A percentile compares a stretch with the other conserved stretches of the same genome.
Evolutionary conservation across 1,140 invertebrate species (phyloP).

Genomic region (Condylostylus longicornis): DNA sequence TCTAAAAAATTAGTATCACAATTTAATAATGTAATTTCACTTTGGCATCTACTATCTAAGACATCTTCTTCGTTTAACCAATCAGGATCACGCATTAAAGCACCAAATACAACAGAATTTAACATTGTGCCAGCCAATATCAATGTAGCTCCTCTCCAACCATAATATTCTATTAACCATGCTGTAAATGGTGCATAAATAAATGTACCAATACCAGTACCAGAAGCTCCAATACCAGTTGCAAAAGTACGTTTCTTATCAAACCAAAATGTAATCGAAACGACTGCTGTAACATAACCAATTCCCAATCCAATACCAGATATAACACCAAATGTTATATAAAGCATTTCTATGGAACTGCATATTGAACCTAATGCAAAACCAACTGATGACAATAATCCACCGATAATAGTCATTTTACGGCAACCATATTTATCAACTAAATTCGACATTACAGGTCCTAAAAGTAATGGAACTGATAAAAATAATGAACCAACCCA

Average conservation of each 20-base stretch:
- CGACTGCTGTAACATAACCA: slow-evolving; percentile 79
- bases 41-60: slow-evolving; percentile 29
- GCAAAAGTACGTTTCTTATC: slow-evolving; percentile 83
- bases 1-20: slow-evolving; percentile 40
- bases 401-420: slow-evolving; percentile 65
- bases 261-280: slow-evolving; percentile 91
- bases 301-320: slow-evolving; percentile 73
- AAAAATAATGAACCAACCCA: slow-evolving; percentile 81
- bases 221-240: slow-evolving; percentile 80
- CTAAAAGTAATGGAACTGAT: slow-evolving; percentile 71
- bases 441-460: slow-evolving; percentile 49
- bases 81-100: slow-evolving; percentile 72
- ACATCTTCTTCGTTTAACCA: slow-evolving; percentile 50
- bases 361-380: slow-evolving; percentile 64
- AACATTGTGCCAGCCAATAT: slow-evolving; percentile 70
- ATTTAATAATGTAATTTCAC: slow-evolving; percentile 30
- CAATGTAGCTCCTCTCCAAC: slow-evolving; percentile 75
- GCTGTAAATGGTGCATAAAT: slow-evolving; percentile 60
- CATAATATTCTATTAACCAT: slow-evolving; percentile 62
- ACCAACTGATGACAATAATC: slow-evolving; percentile 58
- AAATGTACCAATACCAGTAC: slow-evolving; percentile 66
- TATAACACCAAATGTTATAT: slow-evolving; percentile 73
- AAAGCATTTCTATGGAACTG: slow-evolving; percentile 58
- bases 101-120: slow-evolving; percentile 77
- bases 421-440: slow-evolving; percentile 80